These are phyloP conservation scores for Papilio helenus DNA, from an alignment of 1,140 invertebrate species.

Conservation along the genomic window DNA sequence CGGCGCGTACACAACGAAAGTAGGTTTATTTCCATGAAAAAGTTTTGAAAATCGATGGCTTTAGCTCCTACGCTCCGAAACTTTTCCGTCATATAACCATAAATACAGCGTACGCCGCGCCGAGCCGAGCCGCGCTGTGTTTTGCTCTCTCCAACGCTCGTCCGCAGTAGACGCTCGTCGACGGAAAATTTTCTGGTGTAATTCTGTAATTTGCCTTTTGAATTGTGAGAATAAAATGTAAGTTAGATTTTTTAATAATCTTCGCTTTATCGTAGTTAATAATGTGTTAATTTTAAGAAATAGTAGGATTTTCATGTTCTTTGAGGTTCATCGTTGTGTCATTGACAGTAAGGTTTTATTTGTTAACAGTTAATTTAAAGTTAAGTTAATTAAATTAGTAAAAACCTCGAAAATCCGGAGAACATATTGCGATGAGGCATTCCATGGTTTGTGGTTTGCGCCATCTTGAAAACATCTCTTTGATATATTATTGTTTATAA, in stretches of 20 bases:
- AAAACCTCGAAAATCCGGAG: slow-evolving; percentile 7
- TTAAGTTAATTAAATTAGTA: neutral
- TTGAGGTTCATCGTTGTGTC: neutral
- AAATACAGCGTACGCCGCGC: slow-evolving; percentile 65
- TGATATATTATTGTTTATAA: slow-evolving; percentile 84
- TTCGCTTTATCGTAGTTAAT: neutral
- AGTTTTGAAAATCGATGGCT: slow-evolving; percentile 83
- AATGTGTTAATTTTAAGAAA: neutral
- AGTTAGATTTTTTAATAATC: neutral
- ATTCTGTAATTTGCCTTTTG: slow-evolving; percentile 55
- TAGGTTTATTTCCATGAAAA: slow-evolving; percentile 83
- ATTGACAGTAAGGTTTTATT: slow-evolving; percentile 32
- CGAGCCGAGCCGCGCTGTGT: slow-evolving; percentile 65
- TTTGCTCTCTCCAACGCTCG: slow-evolving; percentile 61
- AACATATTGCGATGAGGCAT: slow-evolving; percentile 52
- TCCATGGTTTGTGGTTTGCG: slow-evolving; percentile 63
- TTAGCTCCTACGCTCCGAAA: slow-evolving; percentile 79
- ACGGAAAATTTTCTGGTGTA: slow-evolving; percentile 58
- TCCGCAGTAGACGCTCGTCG: slow-evolving; percentile 54
- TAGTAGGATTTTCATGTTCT: neutral
- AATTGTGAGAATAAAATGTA: slow-evolving; percentile 27
- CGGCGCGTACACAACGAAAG: slow-evolving; percentile 74
- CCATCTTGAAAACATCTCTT: slow-evolving; percentile 81
- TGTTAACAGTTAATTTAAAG: slow-evolving; percentile 28
- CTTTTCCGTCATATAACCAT: slow-evolving; percentile 80